A percentile compares a stretch with the other conserved stretches of the same genome.
These are phyloP conservation scores for Actinemys pallida DNA, from an alignment of 2,113 vertebrate species.

Conservation along the genomic window DNA sequence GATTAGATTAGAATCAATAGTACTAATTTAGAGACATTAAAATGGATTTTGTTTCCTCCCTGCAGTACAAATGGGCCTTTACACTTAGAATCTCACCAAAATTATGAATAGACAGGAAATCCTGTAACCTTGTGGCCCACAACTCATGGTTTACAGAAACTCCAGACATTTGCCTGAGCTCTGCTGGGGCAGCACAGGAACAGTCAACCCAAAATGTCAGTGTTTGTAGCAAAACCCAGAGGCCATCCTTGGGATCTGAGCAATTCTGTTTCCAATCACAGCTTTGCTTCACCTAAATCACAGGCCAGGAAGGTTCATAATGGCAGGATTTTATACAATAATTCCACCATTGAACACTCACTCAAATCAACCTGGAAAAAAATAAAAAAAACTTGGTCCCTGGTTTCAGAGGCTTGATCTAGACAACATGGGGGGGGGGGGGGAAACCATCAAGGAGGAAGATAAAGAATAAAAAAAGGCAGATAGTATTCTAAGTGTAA, in stretches of 20 bases:
- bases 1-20: not conserved
- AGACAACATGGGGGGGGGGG: not conserved
- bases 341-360: not conserved
- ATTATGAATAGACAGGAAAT: constrained; percentile 65
- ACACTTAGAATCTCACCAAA: not conserved
- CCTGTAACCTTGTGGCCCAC: constrained; percentile 12
- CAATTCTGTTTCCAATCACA: fast-evolving
- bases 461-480: not conserved
- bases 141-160: constrained; percentile 20
- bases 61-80: not conserved
- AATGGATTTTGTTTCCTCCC: not conserved
- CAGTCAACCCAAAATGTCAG: not conserved
- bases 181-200: not conserved
- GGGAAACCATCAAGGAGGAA: not conserved
- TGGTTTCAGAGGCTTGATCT: not conserved
- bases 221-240: not conserved
- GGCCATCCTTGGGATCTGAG: not conserved
- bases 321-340: not conserved
- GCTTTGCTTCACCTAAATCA: not conserved
- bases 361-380: not conserved
- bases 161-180: not conserved
- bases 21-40: not conserved
- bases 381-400: not conserved
- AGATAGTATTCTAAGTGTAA: not conserved
- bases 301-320: not conserved